A percentile compares a stretch with the other conserved stretches of the same genome.
These are phyloP conservation scores for Diaphora mendica DNA, from an alignment of 2,888 invertebrate species.

Conservation along the genomic window DNA sequence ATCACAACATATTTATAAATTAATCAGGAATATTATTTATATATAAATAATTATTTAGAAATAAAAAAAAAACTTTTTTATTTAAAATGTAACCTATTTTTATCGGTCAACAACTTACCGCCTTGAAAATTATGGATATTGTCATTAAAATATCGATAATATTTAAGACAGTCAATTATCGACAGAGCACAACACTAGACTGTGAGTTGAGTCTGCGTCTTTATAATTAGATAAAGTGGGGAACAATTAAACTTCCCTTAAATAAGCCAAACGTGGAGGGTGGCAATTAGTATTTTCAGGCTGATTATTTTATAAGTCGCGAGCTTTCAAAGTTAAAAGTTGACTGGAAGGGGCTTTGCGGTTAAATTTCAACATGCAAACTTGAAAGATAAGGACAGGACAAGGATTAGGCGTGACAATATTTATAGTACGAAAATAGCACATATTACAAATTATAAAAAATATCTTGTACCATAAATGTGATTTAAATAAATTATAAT, in stretches of 20 bases:
- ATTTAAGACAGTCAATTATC: constrained; percentile 33
- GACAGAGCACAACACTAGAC: constrained; percentile 44
- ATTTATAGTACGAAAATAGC: background rate
- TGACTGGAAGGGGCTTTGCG: constrained; percentile 31
- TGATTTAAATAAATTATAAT: background rate
- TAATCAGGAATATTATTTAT: too few relatives aligned
- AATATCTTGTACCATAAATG: background rate
- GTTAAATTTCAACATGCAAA: background rate
- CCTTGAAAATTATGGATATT: too few relatives aligned
- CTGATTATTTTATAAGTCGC: constrained; percentile 80
- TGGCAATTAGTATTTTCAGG: constrained; percentile 79
- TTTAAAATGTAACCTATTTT: too few relatives aligned
- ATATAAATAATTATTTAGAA: too few relatives aligned
- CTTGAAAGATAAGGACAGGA: background rate
- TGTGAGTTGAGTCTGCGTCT: constrained; percentile 73
- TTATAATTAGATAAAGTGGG: constrained; percentile 84
- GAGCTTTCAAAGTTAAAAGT: constrained; percentile 22
- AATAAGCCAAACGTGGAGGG: constrained; percentile 80
- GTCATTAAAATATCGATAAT: constrained; percentile 49
- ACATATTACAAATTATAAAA: background rate
- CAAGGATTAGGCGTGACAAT: background rate
- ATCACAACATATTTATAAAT: too few relatives aligned
- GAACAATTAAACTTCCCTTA: constrained; percentile 84
- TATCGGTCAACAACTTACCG: too few relatives aligned
- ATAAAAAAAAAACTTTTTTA: too few relatives aligned